Conservation (phyloP, 2,113 vertebrate species). For the Callipepla squamata region DNA sequence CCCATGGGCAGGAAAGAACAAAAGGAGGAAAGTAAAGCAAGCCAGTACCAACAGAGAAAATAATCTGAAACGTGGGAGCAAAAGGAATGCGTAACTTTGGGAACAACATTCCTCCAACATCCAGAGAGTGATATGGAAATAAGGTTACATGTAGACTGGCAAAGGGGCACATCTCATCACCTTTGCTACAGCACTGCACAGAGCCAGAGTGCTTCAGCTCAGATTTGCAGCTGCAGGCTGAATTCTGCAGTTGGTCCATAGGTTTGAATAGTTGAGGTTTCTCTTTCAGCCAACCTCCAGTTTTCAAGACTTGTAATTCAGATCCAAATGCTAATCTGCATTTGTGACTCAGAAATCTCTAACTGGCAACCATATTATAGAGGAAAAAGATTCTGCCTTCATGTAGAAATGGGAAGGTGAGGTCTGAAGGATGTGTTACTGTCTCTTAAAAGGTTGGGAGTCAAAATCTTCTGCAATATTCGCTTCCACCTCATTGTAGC, state of each 20-base stretch:
- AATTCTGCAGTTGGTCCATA: not conserved
- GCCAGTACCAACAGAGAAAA: not conserved
- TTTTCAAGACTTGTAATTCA: constrained; percentile 42
- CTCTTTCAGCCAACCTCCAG: not conserved
- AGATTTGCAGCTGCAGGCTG: not conserved
- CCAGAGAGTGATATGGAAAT: not conserved
- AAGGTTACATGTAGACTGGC: not conserved
- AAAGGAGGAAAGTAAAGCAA: constrained; percentile 15
- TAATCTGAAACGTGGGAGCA: not conserved
- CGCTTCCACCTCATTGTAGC: not conserved
- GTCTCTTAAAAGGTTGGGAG: not conserved
- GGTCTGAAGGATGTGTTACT: not conserved
- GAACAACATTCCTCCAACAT: not conserved
- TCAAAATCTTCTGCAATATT: not conserved
- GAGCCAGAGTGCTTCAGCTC: not conserved
- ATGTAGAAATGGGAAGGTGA: not conserved
- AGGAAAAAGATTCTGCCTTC: not conserved
- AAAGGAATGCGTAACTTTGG: not conserved
- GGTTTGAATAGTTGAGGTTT: not conserved
- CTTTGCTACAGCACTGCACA: not conserved
- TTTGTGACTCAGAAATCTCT: constrained; percentile 61
- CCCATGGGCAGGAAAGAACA: constrained; percentile 29
- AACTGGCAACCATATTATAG: not conserved
- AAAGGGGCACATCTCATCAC: not conserved
- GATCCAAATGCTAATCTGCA: constrained; percentile 53